Evolutionary conservation across 2,113 vertebrate genomes (phyloP).

Genomic region (Triplophysa tibetana): DNA sequence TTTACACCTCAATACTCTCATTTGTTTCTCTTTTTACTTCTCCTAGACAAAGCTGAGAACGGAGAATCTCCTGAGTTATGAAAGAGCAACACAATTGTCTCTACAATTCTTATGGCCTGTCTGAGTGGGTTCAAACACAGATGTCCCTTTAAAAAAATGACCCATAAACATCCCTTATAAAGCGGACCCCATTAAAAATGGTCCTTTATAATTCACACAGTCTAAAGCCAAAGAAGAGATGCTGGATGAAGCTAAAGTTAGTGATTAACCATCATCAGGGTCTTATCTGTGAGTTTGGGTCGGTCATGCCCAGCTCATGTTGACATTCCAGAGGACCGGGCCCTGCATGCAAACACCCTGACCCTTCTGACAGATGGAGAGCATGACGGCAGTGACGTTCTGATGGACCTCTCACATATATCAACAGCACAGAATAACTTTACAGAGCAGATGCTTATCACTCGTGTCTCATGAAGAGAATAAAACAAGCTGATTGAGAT

Average conservation of each 20-base stretch:
- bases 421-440: conserved; percentile 23
- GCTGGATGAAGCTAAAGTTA: conserved; percentile 1
- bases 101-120: too few species aligned
- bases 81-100: too few species aligned
- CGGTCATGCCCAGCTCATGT: conserved; percentile 60
- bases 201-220: background rate
- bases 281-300: conserved; percentile 36
- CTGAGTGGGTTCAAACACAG: too few species aligned
- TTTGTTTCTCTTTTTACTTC: too few species aligned
- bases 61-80: too few species aligned
- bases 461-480: background rate
- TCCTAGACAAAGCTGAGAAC: too few species aligned
- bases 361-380: conserved; percentile 64
- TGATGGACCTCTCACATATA: conserved; percentile 1
- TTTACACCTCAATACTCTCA: too few species aligned
- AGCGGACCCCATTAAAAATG: background rate
- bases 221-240: background rate
- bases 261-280: conserved; percentile 44
- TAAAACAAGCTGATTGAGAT: background rate
- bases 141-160: background rate
- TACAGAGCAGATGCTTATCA: background rate
- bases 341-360: conserved; percentile 73
- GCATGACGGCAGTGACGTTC: conserved; percentile 29
- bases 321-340: conserved; percentile 77
- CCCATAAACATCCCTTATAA: background rate